Percentiles rank a stretch among this genome's conserved stretches.
These are phyloP conservation scores for Drosophila subquinaria DNA, from an alignment of 2,888 invertebrate genomes.

Conservation along the genomic window DNA sequence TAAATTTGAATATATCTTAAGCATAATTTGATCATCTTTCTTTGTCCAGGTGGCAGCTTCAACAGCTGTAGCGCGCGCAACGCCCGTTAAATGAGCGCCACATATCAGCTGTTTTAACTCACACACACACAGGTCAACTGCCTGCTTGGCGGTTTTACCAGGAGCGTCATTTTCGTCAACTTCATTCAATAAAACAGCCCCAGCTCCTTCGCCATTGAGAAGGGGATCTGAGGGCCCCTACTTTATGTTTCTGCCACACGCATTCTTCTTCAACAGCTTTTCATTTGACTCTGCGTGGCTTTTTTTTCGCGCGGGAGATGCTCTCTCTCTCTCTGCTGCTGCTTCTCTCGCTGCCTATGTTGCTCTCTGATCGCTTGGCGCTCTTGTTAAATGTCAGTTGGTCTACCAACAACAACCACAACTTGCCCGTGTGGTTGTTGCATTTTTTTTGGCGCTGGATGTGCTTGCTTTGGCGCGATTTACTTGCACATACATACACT, in stretches of 20 bases:
- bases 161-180: slow-evolving; percentile 38
- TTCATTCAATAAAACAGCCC: slow-evolving; percentile 48
- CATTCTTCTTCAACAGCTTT: slow-evolving; percentile 31
- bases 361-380: slow-evolving; percentile 27
- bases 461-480: slow-evolving; percentile 62
- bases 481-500: slow-evolving; percentile 56
- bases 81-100: slow-evolving; percentile 56
- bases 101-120: slow-evolving; percentile 60
- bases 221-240: slow-evolving; percentile 4
- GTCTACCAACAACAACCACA: slow-evolving; percentile 43
- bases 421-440: slow-evolving; percentile 64
- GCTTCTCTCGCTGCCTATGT: slow-evolving; percentile 14
- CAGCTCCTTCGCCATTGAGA: slow-evolving; percentile 12
- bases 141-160: slow-evolving; percentile 41
- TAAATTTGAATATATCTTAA: not conserved
- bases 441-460: slow-evolving; percentile 58
- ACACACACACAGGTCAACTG: slow-evolving; percentile 40
- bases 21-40: slow-evolving; percentile 6
- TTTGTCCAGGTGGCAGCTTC: slow-evolving; percentile 58
- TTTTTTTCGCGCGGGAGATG: slow-evolving; percentile 41
- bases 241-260: slow-evolving; percentile 44
- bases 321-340: slow-evolving; percentile 6
- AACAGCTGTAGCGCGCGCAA: slow-evolving; percentile 62
- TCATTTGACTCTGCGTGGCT: slow-evolving; percentile 27
- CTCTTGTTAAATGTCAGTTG: slow-evolving; percentile 66